Conservation (phyloP, 2,797 vertebrate species). For the Decapterus maruadsi region DNA sequence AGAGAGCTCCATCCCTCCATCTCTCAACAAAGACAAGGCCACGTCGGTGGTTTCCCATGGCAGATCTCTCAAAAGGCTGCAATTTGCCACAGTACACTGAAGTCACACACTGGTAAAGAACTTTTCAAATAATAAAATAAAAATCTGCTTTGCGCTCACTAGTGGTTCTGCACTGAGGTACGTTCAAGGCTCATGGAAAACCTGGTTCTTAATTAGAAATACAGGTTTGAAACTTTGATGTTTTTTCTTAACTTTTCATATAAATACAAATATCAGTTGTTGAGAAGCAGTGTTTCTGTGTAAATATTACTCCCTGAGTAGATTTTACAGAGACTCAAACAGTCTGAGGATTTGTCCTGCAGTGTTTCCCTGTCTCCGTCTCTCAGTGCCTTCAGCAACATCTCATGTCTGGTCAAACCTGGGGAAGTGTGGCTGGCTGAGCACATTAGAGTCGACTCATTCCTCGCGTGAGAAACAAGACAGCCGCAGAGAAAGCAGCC, state of each 20-base stretch:
- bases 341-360: conserved; percentile 21
- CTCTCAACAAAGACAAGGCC: not conserved
- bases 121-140: not conserved
- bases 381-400: conserved; percentile 46
- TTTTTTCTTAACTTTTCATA: not conserved
- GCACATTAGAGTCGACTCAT: conserved; percentile 71
- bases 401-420: conserved; percentile 59
- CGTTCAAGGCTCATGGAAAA: conserved; percentile 8
- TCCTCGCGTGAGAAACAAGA: conserved; percentile 79
- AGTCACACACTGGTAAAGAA: not conserved
- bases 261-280: not conserved
- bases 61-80: not conserved
- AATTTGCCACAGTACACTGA: conserved; percentile 3
- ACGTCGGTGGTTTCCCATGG: not conserved
- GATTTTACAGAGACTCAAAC: conserved; percentile 12
- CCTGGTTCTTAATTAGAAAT: not conserved
- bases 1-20: not conserved
- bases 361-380: conserved; percentile 9
- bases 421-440: conserved; percentile 74
- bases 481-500: conserved; percentile 25
- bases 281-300: not conserved
- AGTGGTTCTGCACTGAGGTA: not conserved
- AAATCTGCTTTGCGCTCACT: not conserved
- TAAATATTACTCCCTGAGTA: not conserved
- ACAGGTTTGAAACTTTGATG: not conserved